Evolutionary conservation across 2,888 invertebrate species (phyloP), one percentile per base, ranked within the genome.

Genomic region (Trichogramma evanescens): DNA sequence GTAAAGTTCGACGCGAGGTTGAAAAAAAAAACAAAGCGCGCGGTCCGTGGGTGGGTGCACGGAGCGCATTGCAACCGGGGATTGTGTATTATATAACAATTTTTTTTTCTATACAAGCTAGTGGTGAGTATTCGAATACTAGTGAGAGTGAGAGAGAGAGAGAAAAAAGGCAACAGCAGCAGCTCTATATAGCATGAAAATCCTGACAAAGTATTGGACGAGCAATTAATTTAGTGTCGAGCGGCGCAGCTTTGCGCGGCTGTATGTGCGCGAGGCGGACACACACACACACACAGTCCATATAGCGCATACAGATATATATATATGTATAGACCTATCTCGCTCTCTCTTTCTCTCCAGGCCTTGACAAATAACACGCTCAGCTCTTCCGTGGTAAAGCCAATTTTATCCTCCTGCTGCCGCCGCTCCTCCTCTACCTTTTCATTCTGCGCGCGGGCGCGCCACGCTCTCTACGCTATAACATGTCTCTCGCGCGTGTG

Each of bases 161-260:
- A 39, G 61, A 55, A 54, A 50, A 56, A 55, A 38, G 49, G 52
- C 50, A 53, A 51, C 52, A 26, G 10, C 8, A 8, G 9, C 26
- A 13, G 8, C 10, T 13, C 10, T 9, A 53, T 9, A 56, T 42
- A 43, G 56, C 63, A 56, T 59, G 62, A 66, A 68, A 67, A 67
- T 68, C 67, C 66, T 61, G 65, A 65, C 67, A 62, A 66, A 67
- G 67, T 67, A 69, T 68, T 66, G 66, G 66, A 67, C 66, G 62
- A 65, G 66, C 69, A 68, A 70, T 70, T 70, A 70, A 70, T 70
- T 70, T 67, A 67, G 69, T 66, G 68, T 67, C 66, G 66, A 63
- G 65, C 64, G 63, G 13, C 64, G 61, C 60, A 64, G 68, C 66
- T 68, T 68, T 67, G 61, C 64, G 64, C 64, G 52, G 6, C 50